phyloP scores from a whole-genome alignment of 37 sponge, comb jelly and placozoan species.

The Halisarca cf. caerulea region DNA sequence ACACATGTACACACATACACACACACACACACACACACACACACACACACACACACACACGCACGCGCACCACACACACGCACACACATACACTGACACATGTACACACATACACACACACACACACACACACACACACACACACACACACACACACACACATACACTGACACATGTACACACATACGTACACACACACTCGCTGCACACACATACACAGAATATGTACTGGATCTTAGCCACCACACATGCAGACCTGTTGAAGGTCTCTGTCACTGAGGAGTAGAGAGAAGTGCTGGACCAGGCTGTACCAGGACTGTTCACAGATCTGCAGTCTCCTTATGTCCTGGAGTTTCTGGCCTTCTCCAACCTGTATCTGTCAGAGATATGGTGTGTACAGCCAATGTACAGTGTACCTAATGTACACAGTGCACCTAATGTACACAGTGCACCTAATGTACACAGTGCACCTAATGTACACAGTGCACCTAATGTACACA shows the following conservation, averaged over 20 bases:
- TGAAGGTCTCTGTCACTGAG: conserved; percentile 77
- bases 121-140: neutral
- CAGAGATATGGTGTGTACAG: neutral
- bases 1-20: neutral
- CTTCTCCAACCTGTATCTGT: conserved; percentile 36
- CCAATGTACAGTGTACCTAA: no score
- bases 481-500: no score
- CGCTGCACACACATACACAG: neutral
- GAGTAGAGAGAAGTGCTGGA: conserved; percentile 80
- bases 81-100: neutral
- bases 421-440: no score
- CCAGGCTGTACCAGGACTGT: conserved; percentile 84
- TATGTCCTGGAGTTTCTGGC: conserved; percentile 55
- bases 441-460: no score
- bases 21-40: neutral
- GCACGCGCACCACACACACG: no score
- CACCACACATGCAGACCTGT: conserved; percentile 47
- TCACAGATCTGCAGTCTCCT: conserved; percentile 86
- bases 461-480: no score
- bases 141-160: neutral
- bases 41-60: neutral
- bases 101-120: neutral
- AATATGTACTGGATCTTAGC: neutral
- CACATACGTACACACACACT: neutral
- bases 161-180: conserved; percentile 8